Percentiles rank a stretch among this genome's conserved stretches.
These are phyloP conservation scores for Paracanthobrama guichenoti DNA, from an alignment of 2,113 vertebrate genomes.

Conservation along the genomic window DNA sequence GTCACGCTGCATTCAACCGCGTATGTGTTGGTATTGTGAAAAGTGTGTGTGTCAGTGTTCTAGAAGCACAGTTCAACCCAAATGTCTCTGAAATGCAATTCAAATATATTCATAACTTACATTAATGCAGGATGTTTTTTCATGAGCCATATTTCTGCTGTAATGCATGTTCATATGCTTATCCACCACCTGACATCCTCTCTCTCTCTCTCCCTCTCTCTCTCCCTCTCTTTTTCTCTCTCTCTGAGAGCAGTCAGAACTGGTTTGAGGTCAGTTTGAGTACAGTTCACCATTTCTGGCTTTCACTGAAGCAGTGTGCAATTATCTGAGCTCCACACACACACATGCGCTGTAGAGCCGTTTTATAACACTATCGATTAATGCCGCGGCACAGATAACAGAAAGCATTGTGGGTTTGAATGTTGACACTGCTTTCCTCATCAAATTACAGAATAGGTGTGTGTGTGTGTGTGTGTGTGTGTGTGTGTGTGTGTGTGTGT, in stretches of 20 bases:
- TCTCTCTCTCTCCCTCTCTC: background rate
- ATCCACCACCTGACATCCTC: background rate
- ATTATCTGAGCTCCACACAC: slow-evolving; percentile 1
- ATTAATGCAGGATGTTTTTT: slow-evolving; percentile 46
- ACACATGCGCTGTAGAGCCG: background rate
- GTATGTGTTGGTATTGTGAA: background rate
- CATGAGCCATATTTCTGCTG: slow-evolving; percentile 39
- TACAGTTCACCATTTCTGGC: slow-evolving; percentile 18
- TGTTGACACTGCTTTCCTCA: slow-evolving; percentile 46
- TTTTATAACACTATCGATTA: slow-evolving; percentile 41
- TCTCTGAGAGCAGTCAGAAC: slow-evolving; percentile 9
- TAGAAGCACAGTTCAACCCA: background rate
- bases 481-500: too few relatives aligned
- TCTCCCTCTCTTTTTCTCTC: background rate
- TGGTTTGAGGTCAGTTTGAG: slow-evolving; percentile 33
- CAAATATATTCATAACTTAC: slow-evolving; percentile 45
- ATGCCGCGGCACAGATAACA: slow-evolving; percentile 37
- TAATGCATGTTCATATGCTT: slow-evolving; percentile 26
- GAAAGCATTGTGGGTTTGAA: slow-evolving; percentile 46
- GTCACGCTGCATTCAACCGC: background rate
- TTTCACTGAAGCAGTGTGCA: slow-evolving; percentile 9
- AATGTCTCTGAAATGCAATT: slow-evolving; percentile 20
- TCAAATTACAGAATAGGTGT: slow-evolving; percentile 42
- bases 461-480: background rate
- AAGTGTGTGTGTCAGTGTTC: background rate